Evolutionary conservation across 1,140 invertebrate genomes (phyloP).

Genomic region (Phymastichus coffea): DNA sequence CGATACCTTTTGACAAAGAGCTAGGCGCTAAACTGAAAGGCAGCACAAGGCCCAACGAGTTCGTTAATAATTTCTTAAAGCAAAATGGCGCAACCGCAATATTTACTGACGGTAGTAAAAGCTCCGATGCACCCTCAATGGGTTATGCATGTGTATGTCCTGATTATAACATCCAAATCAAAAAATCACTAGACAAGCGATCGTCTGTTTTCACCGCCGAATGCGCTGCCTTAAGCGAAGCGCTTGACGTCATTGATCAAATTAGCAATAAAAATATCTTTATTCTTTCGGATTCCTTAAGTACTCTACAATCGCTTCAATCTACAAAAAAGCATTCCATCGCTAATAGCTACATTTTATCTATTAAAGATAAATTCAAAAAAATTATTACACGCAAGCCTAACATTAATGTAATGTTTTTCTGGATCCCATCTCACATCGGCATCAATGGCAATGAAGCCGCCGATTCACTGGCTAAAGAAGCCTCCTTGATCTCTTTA

Average conservation of each 20-base stretch:
- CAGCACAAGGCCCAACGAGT: background rate
- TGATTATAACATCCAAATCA: background rate
- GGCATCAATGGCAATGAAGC: background rate
- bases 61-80: background rate
- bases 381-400: background rate
- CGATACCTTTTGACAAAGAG: background rate
- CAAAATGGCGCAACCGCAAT: background rate
- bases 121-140: background rate
- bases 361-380: background rate
- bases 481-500: background rate
- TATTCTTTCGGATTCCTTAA: constrained; percentile 1
- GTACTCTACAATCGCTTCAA: background rate
- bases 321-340: background rate
- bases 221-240: background rate
- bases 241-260: background rate
- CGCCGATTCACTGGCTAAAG: background rate
- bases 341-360: background rate
- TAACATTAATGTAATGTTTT: background rate
- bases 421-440: background rate
- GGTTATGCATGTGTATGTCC: background rate
- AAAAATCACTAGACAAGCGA: background rate
- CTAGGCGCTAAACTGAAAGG: background rate
- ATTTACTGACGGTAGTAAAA: constrained; percentile 1
- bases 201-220: background rate
- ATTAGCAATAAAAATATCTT: background rate